phyloP scores from a whole-genome alignment of 2,797 vertebrate species.

The Sebastes melanostomus region DNA sequence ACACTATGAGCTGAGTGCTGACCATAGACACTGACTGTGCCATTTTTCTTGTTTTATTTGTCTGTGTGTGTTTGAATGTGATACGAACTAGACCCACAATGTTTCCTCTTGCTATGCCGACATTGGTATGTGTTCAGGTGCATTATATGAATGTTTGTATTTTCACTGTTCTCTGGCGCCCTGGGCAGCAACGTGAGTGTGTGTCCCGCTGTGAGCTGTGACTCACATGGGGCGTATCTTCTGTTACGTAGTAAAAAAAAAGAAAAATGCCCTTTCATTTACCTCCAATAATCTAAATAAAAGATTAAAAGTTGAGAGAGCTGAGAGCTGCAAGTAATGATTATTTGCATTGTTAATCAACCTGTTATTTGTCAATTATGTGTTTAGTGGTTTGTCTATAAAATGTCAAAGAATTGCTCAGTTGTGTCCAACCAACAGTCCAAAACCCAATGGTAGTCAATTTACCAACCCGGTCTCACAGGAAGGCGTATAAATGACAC shows the following conservation, averaged over 20 bases:
- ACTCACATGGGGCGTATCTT: slow-evolving; percentile 24
- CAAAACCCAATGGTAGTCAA: not conserved
- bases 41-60: slow-evolving; percentile 24
- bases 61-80: slow-evolving; percentile 2
- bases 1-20: slow-evolving; percentile 45
- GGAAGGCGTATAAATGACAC: too few species aligned
- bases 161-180: slow-evolving; percentile 10
- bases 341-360: not conserved
- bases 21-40: slow-evolving; percentile 26
- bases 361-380: not conserved
- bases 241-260: not conserved
- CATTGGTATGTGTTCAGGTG: slow-evolving; percentile 34
- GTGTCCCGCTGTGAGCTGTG: slow-evolving; percentile 2
- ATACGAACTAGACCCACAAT: not conserved
- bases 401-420: not conserved
- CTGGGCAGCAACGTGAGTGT: slow-evolving; percentile 29
- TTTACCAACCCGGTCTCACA: too few species aligned
- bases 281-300: not conserved
- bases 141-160: slow-evolving; percentile 12
- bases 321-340: not conserved
- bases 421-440: not conserved
- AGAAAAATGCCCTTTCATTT: slow-evolving; percentile 2
- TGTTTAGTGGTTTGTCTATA: not conserved
- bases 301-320: too few species aligned
- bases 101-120: not conserved